Conservation (phyloP, 2,797 vertebrate genomes). For the Picus viridis region DNA sequence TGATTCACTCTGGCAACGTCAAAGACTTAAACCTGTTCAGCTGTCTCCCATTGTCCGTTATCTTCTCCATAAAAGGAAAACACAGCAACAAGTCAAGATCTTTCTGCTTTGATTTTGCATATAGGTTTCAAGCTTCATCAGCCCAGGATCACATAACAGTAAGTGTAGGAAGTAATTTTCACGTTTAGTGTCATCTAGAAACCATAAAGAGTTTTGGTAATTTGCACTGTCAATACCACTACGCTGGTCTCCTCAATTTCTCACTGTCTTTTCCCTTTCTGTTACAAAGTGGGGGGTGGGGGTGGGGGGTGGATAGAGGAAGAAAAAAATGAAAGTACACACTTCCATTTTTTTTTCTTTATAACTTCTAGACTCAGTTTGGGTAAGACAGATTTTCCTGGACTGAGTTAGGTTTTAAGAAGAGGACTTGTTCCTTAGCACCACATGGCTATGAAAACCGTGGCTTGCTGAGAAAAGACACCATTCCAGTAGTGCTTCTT, state of each 20-base stretch:
- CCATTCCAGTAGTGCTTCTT: not conserved
- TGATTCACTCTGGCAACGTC: not conserved
- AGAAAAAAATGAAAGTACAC: not conserved
- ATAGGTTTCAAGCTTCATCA: slow-evolving; percentile 45
- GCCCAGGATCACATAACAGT: not conserved
- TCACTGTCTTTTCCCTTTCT: not conserved
- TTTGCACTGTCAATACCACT: not conserved
- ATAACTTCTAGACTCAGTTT: not conserved
- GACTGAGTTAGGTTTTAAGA: not conserved
- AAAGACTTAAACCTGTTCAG: not conserved
- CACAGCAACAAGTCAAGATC: not conserved
- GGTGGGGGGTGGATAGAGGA: not conserved
- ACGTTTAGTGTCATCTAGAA: not conserved
- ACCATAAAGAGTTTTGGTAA: not conserved
- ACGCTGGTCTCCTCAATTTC: not conserved
- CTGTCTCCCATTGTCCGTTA: not conserved
- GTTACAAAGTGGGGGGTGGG: not conserved
- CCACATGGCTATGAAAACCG: not conserved
- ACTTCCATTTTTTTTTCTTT: not conserved
- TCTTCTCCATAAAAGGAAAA: slow-evolving; percentile 17
- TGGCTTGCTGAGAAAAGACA: not conserved
- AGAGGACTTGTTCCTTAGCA: not conserved
- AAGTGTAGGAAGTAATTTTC: slow-evolving; percentile 23
- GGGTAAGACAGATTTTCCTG: not conserved
- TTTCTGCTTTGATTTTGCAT: slow-evolving; percentile 35